Conservation (phyloP, 2,113 vertebrate species). For the Galbula dea region DNA sequence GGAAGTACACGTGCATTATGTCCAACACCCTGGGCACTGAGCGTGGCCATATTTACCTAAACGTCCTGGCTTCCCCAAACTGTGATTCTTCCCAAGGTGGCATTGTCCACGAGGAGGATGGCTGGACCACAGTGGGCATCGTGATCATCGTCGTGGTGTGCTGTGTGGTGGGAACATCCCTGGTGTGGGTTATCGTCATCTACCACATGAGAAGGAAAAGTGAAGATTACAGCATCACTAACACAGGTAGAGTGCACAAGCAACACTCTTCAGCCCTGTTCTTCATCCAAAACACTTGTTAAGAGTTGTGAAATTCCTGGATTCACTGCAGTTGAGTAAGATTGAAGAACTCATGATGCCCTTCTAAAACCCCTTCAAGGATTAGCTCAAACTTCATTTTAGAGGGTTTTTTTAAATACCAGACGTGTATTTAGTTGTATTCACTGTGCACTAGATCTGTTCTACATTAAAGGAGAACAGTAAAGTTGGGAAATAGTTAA, state of each 20-base stretch:
- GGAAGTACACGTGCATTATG: slow-evolving; percentile 83
- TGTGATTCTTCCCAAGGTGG: slow-evolving; percentile 76
- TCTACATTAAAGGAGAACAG: background rate
- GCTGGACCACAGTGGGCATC: slow-evolving; percentile 80
- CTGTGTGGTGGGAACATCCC: slow-evolving; percentile 80
- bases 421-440: background rate
- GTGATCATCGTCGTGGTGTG: slow-evolving; percentile 83
- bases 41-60: slow-evolving; percentile 79
- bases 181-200: slow-evolving; percentile 84
- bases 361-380: background rate
- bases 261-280: background rate
- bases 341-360: background rate
- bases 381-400: background rate
- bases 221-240: slow-evolving; percentile 83
- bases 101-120: slow-evolving; percentile 71
- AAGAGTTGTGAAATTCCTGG: background rate
- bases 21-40: slow-evolving; percentile 81
- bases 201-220: slow-evolving; percentile 83
- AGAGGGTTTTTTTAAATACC: background rate
- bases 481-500: background rate
- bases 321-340: background rate
- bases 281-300: background rate
- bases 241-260: slow-evolving; percentile 65
- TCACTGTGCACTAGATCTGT: background rate
- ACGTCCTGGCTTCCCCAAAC: slow-evolving; percentile 77